A percentile compares a stretch with the other conserved stretches of the same genome.
These are phyloP conservation scores for Protodeltote pygarga DNA, from an alignment of 2,888 invertebrate species.

Conservation along the genomic window DNA sequence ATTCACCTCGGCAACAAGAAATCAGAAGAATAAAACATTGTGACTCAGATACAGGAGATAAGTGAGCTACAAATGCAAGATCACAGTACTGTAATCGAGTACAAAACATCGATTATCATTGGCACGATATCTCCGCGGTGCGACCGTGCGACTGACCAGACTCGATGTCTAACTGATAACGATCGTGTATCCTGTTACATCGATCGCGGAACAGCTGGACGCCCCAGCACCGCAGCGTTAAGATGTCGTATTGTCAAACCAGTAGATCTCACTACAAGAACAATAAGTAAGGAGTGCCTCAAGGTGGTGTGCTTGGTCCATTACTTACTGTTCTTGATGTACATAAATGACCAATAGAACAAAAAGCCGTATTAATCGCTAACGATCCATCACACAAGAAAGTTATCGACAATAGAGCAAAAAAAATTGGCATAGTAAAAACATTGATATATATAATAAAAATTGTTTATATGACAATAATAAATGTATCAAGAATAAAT, in stretches of 20 bases:
- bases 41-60: constrained; percentile 11
- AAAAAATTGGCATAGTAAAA: no score
- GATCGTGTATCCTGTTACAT: constrained; percentile 1
- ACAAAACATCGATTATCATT: not conserved
- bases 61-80: constrained; percentile 1
- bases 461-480: no score
- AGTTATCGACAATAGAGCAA: no score
- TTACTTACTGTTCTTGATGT: no score
- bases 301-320: no score
- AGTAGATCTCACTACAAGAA: no score
- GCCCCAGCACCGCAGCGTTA: not conserved
- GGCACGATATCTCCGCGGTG: not conserved
- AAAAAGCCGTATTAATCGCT: no score
- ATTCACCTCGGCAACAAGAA: constrained; percentile 7
- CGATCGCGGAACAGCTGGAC: not conserved
- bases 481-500: no score
- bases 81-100: constrained; percentile 2
- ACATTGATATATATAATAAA: no score
- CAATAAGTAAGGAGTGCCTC: no score
- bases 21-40: constrained; percentile 23
- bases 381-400: no score
- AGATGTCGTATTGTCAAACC: not conserved
- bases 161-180: constrained; percentile 5
- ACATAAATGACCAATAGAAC: no score
- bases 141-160: not conserved